Conservation (phyloP, 1,140 invertebrate species). For the Lerema accius region DNA sequence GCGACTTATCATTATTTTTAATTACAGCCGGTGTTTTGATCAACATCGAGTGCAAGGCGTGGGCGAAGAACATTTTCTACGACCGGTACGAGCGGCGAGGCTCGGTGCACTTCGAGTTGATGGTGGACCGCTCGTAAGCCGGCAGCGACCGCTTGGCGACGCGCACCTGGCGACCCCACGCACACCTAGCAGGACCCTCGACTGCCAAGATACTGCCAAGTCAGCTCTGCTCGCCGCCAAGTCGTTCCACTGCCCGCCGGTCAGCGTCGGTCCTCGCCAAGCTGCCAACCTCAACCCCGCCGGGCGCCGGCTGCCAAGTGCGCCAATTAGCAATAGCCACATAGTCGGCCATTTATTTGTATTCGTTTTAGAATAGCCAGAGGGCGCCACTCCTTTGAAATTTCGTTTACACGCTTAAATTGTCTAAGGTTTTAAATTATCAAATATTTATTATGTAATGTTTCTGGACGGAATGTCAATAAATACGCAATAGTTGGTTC, state of each 20-base stretch:
- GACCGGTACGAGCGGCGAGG: slow-evolving; percentile 94
- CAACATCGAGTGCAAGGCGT: slow-evolving; percentile 98
- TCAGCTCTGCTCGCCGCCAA: slow-evolving; percentile 38
- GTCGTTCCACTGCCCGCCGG: slow-evolving; percentile 36
- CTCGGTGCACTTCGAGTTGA: slow-evolving; percentile 97
- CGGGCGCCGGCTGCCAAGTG: slow-evolving; percentile 54
- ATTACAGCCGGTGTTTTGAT: slow-evolving; percentile 92
- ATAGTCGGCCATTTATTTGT: slow-evolving; percentile 78
- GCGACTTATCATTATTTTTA: background rate
- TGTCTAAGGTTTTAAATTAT: slow-evolving; percentile 66
- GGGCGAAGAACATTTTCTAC: slow-evolving; percentile 96
- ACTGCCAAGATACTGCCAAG: slow-evolving; percentile 39
- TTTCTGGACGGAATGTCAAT: slow-evolving; percentile 79
- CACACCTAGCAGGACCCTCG: slow-evolving; percentile 10
- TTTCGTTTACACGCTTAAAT: slow-evolving; percentile 76
- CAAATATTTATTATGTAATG: slow-evolving; percentile 77
- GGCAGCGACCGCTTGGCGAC: slow-evolving; percentile 41
- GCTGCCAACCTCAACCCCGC: slow-evolving; percentile 44
- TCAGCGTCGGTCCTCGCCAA: slow-evolving; percentile 32
- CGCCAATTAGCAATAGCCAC: slow-evolving; percentile 73
- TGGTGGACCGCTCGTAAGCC: slow-evolving; percentile 88
- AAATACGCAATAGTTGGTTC: slow-evolving; percentile 82
- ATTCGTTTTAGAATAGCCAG: slow-evolving; percentile 82
- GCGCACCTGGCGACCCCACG: slow-evolving; percentile 29
- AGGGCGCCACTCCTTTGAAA: slow-evolving; percentile 67